A percentile compares a stretch with the other conserved stretches of the same genome.
phyloP scores from a whole-genome alignment of 2,113 vertebrate species.

The Rissa tridactyla region DNA sequence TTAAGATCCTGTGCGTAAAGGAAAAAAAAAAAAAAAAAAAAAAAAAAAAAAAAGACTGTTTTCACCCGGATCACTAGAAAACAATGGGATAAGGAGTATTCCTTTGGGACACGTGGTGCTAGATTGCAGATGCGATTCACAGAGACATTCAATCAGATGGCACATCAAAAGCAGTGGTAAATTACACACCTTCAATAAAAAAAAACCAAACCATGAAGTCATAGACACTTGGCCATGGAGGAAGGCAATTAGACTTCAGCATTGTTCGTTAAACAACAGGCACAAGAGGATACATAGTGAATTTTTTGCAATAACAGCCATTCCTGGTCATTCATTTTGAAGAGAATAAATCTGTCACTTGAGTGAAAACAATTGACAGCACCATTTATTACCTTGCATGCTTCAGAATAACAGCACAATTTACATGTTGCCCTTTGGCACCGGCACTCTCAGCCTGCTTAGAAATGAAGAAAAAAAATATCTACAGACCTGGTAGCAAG shows the following conservation, averaged over 20 bases:
- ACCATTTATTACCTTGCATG: slow-evolving; percentile 69
- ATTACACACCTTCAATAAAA: slow-evolving; percentile 23
- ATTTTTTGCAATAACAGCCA: slow-evolving; percentile 58
- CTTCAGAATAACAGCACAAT: slow-evolving; percentile 67
- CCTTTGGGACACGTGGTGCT: neutral
- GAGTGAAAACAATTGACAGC: slow-evolving; percentile 71
- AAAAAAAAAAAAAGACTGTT: neutral
- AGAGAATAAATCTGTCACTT: slow-evolving; percentile 69
- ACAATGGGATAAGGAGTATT: neutral
- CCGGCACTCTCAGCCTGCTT: neutral
- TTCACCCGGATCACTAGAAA: neutral
- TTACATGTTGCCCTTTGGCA: slow-evolving; percentile 69
- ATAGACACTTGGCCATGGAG: neutral
- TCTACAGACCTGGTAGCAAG: neutral
- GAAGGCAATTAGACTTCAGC: slow-evolving; percentile 32
- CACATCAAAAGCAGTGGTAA: slow-evolving; percentile 51
- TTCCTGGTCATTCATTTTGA: slow-evolving; percentile 36
- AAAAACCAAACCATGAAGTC: neutral
- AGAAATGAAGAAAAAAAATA: slow-evolving; percentile 35
- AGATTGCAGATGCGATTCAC: slow-evolving; percentile 27
- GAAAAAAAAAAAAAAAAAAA: neutral
- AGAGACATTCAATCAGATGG: slow-evolving; percentile 41
- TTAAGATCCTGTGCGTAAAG: neutral
- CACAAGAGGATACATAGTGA: slow-evolving; percentile 31
- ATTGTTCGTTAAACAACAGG: slow-evolving; percentile 61